These are phyloP conservation scores for Hydrochoerus hydrochaeris DNA, from an alignment of 2,113 vertebrate genomes.

Conservation along the genomic window DNA sequence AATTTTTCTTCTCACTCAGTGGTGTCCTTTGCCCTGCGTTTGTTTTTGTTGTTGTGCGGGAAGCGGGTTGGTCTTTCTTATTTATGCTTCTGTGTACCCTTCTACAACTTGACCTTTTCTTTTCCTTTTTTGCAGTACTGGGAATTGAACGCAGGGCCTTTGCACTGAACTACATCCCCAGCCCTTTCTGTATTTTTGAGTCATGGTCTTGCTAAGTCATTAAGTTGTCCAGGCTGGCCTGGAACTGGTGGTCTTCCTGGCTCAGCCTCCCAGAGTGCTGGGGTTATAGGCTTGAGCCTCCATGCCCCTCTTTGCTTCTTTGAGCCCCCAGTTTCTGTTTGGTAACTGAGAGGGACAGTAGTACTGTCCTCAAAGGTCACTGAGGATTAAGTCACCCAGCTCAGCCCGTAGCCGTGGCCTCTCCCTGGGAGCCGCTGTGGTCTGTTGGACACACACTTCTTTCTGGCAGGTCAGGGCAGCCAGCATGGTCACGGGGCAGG, in stretches of 20 bases:
- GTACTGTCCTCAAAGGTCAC: fast-evolving
- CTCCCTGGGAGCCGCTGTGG: not conserved
- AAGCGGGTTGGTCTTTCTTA: not conserved
- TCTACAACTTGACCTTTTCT: not conserved
- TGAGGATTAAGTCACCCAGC: not conserved
- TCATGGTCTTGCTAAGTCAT: not conserved
- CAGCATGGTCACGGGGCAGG: not conserved
- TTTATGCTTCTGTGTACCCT: not conserved
- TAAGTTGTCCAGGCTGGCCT: not conserved
- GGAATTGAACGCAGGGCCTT: not conserved
- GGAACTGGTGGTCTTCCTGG: not conserved
- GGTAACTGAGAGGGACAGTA: not conserved
- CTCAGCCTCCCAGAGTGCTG: not conserved
- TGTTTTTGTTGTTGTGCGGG: not conserved
- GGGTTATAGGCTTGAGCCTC: not conserved
- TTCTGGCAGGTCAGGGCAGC: no score
- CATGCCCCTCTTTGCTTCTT: not conserved
- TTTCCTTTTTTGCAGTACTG: not conserved
- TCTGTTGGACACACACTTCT: not conserved
- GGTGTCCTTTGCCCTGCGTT: fast-evolving
- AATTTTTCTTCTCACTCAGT: not conserved
- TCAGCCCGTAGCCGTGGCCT: not conserved
- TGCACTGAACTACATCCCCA: not conserved
- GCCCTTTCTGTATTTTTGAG: not conserved
- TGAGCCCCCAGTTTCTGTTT: not conserved